These are phyloP conservation scores for Rhyacophila brunnea DNA, from an alignment of 1,140 invertebrate species.

Conservation along the genomic window DNA sequence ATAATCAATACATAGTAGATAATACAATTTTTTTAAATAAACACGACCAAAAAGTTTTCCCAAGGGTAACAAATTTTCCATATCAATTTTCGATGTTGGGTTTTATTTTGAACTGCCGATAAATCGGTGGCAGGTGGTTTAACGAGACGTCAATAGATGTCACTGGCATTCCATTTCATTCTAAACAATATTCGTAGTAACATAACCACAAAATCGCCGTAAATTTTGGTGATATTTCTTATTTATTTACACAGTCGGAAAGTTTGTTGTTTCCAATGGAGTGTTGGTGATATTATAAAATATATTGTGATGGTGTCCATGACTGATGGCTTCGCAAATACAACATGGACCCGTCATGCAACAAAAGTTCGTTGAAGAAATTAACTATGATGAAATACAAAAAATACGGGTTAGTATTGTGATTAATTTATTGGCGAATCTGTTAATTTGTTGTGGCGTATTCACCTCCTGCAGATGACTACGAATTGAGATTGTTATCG, in stretches of 20 bases:
- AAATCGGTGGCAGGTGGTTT: background rate
- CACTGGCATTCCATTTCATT: conserved; percentile 7
- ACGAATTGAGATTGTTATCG: background rate
- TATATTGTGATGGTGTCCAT: conserved; percentile 30
- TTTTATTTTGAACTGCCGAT: background rate
- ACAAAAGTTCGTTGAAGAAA: conserved; percentile 49
- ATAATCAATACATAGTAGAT: too few relatives aligned
- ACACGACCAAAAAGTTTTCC: background rate
- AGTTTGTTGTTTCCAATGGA: conserved; percentile 11
- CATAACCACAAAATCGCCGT: conserved; percentile 24
- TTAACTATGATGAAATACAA: conserved; percentile 54
- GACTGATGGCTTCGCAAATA: conserved; percentile 29
- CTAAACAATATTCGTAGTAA: conserved; percentile 31
- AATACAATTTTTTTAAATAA: too few relatives aligned
- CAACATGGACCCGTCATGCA: conserved; percentile 26
- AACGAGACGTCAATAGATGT: conserved; percentile 18
- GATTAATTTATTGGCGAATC: background rate
- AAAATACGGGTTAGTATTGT: conserved; percentile 47
- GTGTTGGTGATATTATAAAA: conserved; percentile 14
- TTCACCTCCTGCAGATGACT: too few relatives aligned
- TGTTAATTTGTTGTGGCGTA: background rate
- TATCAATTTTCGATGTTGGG: too few relatives aligned
- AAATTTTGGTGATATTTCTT: conserved; percentile 16
- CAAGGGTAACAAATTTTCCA: background rate
- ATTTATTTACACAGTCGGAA: conserved; percentile 15